Base-by-base conservation (phyloP, 2,797 vertebrate species). In the Notoglanidium macrostoma region DNA sequence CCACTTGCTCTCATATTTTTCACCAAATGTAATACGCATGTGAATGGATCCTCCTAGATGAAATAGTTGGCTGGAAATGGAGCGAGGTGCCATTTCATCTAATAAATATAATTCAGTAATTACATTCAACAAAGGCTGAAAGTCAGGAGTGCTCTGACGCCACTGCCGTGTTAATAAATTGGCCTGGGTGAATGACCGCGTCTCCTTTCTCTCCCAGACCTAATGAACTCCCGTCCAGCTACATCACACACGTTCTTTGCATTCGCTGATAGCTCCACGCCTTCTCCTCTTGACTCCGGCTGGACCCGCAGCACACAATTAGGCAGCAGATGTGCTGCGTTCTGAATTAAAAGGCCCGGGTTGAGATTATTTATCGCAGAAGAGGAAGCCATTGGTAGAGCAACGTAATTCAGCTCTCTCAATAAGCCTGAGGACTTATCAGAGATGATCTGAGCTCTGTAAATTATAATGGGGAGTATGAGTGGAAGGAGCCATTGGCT, bases 71-170 rank as follows among this genome's bases (percentile, higher is more conserved):
- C 87, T 88, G 89, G 89, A 92, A 92, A 93, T 90, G 74, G 89
- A 92, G 74, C 88, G 87, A 91, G 92, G 89, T 92, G 89, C 68
- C 78, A 90, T 93, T 94, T 93, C 88, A 91, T 92, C 86, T 92
- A 91, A 93, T 91, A 94, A 94, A 92, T 91, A 92, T 88, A 91
- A 90, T 91, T 92, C 90, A 89, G 89, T 93, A 93, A 95, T 95
- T 93, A 93, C 91, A 91, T 92, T 92, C 87, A 91, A 87, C 91
- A 89, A 89, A 90, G 86, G 87, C 89, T 92, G 86, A 85, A 90
- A 93, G 89, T 85, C 78, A 88, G 74, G 86, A 90, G 90, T 90
- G 90, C 90, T 90, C 83, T 81, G 91, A 87, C 63, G 89, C 61
- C 63, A 49, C 44, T 76, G 85, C 59, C 32, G 87, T 73, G 91